Evolutionary conservation across 2,888 invertebrate species (phyloP).

Genomic region (Stenodema calcarata): DNA sequence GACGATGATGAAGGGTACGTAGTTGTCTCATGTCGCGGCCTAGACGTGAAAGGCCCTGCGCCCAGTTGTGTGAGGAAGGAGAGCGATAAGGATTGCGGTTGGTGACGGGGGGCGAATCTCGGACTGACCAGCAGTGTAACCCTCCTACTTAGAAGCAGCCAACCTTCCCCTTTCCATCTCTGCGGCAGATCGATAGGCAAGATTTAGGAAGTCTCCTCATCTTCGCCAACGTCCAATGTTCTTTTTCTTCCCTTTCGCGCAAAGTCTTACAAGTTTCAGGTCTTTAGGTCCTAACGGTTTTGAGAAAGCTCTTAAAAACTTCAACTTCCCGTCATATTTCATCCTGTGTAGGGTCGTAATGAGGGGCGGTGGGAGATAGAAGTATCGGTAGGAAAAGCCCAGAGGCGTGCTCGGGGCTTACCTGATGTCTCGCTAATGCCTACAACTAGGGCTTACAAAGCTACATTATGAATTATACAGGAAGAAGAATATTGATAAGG

Average conservation of each 20-base stretch:
- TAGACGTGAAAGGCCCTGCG: too few species aligned
- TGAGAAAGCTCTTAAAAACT: conserved; percentile 30
- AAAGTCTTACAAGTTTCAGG: conserved; percentile 22
- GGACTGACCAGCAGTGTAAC: conserved; percentile 38
- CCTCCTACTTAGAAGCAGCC: conserved; percentile 26
- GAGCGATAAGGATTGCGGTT: too few species aligned
- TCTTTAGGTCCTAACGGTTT: conserved; percentile 4
- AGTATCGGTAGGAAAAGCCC: background rate
- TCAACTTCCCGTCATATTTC: conserved; percentile 23
- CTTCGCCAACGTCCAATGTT: background rate
- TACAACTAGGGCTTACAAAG: background rate
- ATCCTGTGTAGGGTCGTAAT: background rate
- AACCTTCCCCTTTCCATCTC: background rate
- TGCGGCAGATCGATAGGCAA: conserved; percentile 45
- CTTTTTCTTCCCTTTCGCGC: background rate
- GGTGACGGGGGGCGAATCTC: conserved; percentile 5
- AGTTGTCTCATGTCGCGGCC: too few species aligned
- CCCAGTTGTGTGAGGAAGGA: too few species aligned
- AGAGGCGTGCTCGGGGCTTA: background rate
- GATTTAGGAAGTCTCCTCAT: conserved; percentile 37
- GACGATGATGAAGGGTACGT: too few species aligned
- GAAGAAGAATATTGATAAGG: too few species aligned
- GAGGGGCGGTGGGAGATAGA: background rate
- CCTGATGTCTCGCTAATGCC: background rate
- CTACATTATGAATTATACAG: too few species aligned